Evolutionary conservation across 2,888 invertebrate species (phyloP), one percentile per base, ranked within the genome.

Genomic region (Caprella mutica): DNA sequence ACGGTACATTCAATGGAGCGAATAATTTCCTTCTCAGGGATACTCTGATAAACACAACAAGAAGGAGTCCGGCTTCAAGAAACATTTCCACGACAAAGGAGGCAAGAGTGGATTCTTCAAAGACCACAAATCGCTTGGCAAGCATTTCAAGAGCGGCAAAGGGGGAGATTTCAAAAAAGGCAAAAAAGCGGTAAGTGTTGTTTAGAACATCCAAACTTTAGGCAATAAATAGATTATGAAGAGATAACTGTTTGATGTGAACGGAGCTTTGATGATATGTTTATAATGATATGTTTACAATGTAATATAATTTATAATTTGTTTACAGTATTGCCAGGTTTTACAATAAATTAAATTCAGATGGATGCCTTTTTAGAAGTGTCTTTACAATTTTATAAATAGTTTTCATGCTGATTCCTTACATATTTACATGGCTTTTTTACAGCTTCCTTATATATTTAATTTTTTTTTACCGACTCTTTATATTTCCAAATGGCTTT

Each of bases 1-100:
- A n/a, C n/a, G n/a, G n/a, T n/a, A n/a, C n/a, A n/a, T n/a, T n/a
- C n/a, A 14, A 1, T 9, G 1, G 17, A 1, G 1, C 5, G n/a
- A n/a, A n/a, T n/a, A n/a, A 33, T 33, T 33, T 33, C 9, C 9
- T 33, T 48, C 26, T 5, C 56, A 56, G 44, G 67, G 67, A 2
- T 67, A 67, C 58, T 58, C 56, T 40, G 66, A 66, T 50, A 60
- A 65, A 0, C 66, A 67, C 57, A 62, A 67, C 58, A 67, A 67
- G 46, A 66, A 67, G 38, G 67, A 67, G 39, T 58, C 65, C 3
- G 67, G 66, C 19, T 65, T 65, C 43, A 67, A 67, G 19, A 63
- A 65, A 3, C 61, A 60, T 24, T 67, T 63, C 50, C 67, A 61
- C 35, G 67, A 66, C 48, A 66, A 67, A 40, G 56, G 59, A 1